phyloP scores from a whole-genome alignment of 2,888 invertebrate genomes.

The Caenorhabditis japonica region DNA sequence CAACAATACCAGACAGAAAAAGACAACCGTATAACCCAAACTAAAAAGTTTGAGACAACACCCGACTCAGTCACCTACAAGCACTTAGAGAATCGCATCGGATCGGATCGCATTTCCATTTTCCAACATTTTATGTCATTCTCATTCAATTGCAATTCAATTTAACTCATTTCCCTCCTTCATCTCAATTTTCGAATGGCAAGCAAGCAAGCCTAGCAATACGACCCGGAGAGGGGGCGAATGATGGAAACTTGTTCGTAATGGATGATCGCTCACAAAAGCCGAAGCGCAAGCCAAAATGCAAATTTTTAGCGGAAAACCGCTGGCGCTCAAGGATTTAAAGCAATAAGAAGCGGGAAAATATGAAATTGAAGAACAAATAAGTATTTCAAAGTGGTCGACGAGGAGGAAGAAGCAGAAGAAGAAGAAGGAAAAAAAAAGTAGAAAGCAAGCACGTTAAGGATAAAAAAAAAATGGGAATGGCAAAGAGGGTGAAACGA shows the following conservation, averaged over 20 bases:
- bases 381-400: neutral
- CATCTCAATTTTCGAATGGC: slow-evolving; percentile 1
- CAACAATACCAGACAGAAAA: too few relatives aligned
- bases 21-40: too few relatives aligned
- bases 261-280: slow-evolving; percentile 3
- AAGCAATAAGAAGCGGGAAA: too few relatives aligned
- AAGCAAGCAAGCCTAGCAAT: too few relatives aligned
- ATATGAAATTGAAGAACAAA: slow-evolving; percentile 43
- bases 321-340: too few relatives aligned
- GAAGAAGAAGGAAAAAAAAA: slow-evolving; percentile 13
- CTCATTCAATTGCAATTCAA: too few relatives aligned
- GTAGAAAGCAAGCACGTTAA: slow-evolving; percentile 9
- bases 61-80: too few relatives aligned
- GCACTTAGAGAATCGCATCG: too few relatives aligned
- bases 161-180: neutral
- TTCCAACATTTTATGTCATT: too few relatives aligned
- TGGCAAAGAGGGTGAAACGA: slow-evolving; percentile 36
- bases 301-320: slow-evolving; percentile 27
- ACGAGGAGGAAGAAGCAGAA: too few relatives aligned
- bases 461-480: slow-evolving; percentile 8
- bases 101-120: too few relatives aligned
- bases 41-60: too few relatives aligned
- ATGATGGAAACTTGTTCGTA: slow-evolving; percentile 22
- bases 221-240: neutral
- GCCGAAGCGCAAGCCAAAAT: slow-evolving; percentile 30